phyloP scores from a whole-genome alignment of 2,797 vertebrate genomes.

The Cetoscarus ocellatus region DNA sequence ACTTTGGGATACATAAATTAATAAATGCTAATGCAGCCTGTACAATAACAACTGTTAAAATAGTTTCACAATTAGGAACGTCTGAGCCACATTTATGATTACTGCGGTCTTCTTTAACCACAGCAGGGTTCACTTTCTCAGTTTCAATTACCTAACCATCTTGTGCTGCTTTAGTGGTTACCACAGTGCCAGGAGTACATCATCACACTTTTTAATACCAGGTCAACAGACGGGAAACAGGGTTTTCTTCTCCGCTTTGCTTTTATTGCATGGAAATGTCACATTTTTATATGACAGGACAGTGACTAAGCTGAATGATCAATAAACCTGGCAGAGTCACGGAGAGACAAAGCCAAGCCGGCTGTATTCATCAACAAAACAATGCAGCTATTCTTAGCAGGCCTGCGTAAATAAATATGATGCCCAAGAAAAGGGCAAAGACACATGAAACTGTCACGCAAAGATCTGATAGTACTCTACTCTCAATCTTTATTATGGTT shows the following conservation, averaged over 20 bases:
- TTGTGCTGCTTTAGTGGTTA: constrained; percentile 18
- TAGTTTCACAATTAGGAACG: constrained; percentile 28
- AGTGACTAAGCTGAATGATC: constrained; percentile 28
- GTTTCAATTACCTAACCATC: constrained; percentile 19
- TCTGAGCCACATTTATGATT: constrained; percentile 21
- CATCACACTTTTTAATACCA: constrained; percentile 46
- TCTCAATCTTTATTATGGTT: too few species aligned
- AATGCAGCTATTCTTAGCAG: not conserved
- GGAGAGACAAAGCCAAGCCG: not conserved
- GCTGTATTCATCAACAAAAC: not conserved
- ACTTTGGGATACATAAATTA: not conserved
- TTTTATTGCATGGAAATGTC: constrained; percentile 13
- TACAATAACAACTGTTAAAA: not conserved
- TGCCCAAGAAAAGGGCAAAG: not conserved
- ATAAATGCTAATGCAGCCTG: not conserved
- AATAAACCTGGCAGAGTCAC: constrained; percentile 5
- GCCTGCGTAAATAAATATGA: not conserved
- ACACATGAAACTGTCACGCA: too few species aligned
- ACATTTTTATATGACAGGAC: constrained; percentile 7
- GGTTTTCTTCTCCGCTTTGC: not conserved
- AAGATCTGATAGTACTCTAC: too few species aligned
- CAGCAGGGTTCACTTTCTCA: constrained; percentile 8
- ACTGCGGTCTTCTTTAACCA: constrained; percentile 8
- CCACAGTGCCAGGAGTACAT: constrained; percentile 28
- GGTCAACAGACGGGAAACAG: constrained; percentile 5